Conservation (phyloP, 2,113 vertebrate species). For the Sus scrofa region T2T-Sscrofa CM000824.6:65117501-65118000, state of each 20-base stretch:
- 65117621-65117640: neutral
- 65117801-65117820: neutral
- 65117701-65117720: neutral
- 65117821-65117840: conserved; percentile 3
- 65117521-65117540: neutral
- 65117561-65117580: neutral
- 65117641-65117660: neutral
- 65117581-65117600: neutral
- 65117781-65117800: neutral
- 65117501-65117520: neutral
- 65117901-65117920: conserved; percentile 31
- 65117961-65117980: neutral
- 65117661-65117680: neutral
- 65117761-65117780: neutral
- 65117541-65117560: neutral
- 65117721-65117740: neutral
- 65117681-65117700: neutral
- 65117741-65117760: neutral
- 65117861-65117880: neutral
- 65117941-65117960: neutral
- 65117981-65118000: neutral
- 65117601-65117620: neutral
- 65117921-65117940: neutral
- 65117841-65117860: conserved; percentile 5
- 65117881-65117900: conserved; percentile 9